Percentiles rank a stretch among this genome's conserved stretches.
These are phyloP conservation scores for Cyrtorhinus lividipennis DNA, from an alignment of 1,140 invertebrate genomes.

Conservation along the genomic window DNA sequence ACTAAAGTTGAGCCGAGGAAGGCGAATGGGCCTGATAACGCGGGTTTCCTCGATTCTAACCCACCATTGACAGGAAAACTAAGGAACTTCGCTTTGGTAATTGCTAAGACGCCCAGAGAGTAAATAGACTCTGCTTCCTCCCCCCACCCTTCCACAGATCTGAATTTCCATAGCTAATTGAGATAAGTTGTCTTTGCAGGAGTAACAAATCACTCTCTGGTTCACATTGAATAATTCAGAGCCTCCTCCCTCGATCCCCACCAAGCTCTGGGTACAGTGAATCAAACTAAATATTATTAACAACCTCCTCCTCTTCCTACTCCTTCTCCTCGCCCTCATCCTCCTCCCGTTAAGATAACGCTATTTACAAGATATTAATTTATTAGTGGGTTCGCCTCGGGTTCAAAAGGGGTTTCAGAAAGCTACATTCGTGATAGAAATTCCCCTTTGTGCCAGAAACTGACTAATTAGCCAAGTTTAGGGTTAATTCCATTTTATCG, in stretches of 20 bases:
- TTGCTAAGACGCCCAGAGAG: slow-evolving; percentile 2
- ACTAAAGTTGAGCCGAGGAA: too few relatives aligned
- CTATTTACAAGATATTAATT: slow-evolving; percentile 9
- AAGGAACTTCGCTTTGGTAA: slow-evolving; percentile 2
- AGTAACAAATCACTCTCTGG: slow-evolving; percentile 8
- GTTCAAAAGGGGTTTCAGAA: neutral
- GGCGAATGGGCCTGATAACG: too few relatives aligned
- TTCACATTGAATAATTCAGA: slow-evolving; percentile 7
- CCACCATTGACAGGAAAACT: neutral
- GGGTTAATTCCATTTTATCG: neutral
- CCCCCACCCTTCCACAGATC: neutral
- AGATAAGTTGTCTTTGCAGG: slow-evolving; percentile 6
- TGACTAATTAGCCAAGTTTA: neutral
- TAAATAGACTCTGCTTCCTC: neutral
- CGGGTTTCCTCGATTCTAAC: too few relatives aligned
- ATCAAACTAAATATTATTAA: slow-evolving; percentile 10
- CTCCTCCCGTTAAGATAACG: neutral
- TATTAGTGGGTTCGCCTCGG: neutral
- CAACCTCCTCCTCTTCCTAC: neutral
- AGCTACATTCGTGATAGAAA: neutral
- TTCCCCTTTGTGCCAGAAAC: too few relatives aligned
- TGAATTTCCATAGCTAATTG: slow-evolving; percentile 8
- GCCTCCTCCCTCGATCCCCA: neutral
- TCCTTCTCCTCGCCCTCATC: too few relatives aligned
- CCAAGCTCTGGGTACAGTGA: neutral